phyloP scores from a whole-genome alignment of 2,888 invertebrate species.

The Ormyrus nitidulus region DNA sequence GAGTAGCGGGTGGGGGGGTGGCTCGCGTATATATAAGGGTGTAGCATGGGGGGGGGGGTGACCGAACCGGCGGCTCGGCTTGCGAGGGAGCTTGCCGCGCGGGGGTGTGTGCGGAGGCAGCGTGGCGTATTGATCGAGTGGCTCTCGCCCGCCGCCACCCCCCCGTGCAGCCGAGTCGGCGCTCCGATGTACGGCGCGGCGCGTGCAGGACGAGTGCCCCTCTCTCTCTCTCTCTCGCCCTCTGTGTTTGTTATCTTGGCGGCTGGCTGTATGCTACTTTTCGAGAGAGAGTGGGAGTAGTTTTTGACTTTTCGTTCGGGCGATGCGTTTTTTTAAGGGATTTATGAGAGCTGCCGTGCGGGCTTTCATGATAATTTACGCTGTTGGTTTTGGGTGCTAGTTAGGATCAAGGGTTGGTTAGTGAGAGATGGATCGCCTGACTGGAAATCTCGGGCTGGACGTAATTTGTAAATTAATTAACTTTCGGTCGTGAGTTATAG shows the following conservation, averaged over 20 bases:
- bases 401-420: background rate
- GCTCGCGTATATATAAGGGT: too few relatives aligned
- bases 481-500: slow-evolving; percentile 1
- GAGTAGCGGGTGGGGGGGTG: too few relatives aligned
- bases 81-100: slow-evolving; percentile 13
- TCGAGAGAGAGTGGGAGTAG: background rate
- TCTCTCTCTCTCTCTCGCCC: background rate
- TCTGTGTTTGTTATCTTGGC: slow-evolving; percentile 37
- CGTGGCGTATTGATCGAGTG: slow-evolving; percentile 76
- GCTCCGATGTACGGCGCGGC: slow-evolving; percentile 5
- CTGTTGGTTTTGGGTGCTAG: background rate
- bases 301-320: slow-evolving; percentile 1
- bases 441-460: background rate
- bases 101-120: slow-evolving; percentile 66
- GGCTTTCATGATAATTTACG: slow-evolving; percentile 10
- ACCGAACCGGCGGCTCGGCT: too few relatives aligned
- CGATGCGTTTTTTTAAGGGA: too few relatives aligned
- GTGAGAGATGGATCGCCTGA: background rate
- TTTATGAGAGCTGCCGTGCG: background rate
- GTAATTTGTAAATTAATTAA: slow-evolving; percentile 13
- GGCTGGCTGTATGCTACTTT: background rate
- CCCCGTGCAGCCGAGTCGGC: background rate
- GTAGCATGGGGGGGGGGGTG: too few relatives aligned
- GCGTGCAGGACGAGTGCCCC: slow-evolving; percentile 38
- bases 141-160: slow-evolving; percentile 62